These are phyloP conservation scores for Sciurus carolinensis DNA, from an alignment of 2,797 vertebrate species.

Conservation along the genomic window DNA sequence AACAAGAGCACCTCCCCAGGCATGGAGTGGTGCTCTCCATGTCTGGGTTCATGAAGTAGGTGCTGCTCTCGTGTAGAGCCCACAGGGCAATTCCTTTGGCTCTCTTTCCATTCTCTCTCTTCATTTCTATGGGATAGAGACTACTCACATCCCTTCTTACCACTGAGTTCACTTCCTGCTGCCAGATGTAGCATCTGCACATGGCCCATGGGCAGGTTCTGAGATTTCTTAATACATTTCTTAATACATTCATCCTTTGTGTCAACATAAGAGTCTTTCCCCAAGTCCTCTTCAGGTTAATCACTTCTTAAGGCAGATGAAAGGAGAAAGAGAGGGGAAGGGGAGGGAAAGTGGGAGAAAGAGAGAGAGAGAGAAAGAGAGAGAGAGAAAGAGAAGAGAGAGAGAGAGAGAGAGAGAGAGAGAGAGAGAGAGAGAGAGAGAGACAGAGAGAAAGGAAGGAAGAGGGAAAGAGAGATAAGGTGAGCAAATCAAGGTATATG, in stretches of 20 bases:
- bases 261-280: neutral
- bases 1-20: slow-evolving; percentile 36
- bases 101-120: neutral
- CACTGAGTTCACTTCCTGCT: neutral
- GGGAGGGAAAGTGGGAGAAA: fast-evolving
- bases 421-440: neutral
- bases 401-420: neutral
- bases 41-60: neutral
- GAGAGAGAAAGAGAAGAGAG: neutral
- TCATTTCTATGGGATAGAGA: neutral
- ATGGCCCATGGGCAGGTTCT: neutral
- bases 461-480: neutral
- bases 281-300: neutral
- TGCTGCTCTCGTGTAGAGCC: neutral
- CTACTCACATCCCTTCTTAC: slow-evolving; percentile 20
- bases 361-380: neutral
- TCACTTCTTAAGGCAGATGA: slow-evolving; percentile 51
- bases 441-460: neutral
- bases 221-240: neutral
- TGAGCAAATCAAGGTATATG: neutral
- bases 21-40: neutral
- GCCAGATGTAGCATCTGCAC: slow-evolving; percentile 42
- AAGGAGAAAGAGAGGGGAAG: neutral
- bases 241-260: neutral
- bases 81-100: neutral